Conservation (phyloP, 2,113 vertebrate genomes). For the Thermophis baileyi region DNA sequence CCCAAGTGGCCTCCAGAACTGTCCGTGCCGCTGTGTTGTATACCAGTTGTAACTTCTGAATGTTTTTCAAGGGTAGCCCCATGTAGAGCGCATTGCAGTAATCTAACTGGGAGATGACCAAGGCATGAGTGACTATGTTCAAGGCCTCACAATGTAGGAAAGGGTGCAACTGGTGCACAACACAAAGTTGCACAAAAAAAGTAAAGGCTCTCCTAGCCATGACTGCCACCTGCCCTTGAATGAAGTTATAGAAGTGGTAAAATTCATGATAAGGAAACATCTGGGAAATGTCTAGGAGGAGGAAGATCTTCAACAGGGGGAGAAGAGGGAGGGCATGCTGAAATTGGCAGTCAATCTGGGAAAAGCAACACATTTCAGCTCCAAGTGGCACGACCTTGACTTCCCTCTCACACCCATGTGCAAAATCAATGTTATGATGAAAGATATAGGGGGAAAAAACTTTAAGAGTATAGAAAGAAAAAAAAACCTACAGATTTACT, state of each 20-base stretch:
- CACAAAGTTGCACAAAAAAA: neutral
- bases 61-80: neutral
- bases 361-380: constrained; percentile 12
- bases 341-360: constrained; percentile 28
- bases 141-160: neutral
- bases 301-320: constrained; percentile 48
- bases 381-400: constrained; percentile 5
- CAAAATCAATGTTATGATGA: neutral
- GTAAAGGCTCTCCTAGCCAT: no score
- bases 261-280: constrained; percentile 44
- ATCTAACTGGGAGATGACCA: neutral
- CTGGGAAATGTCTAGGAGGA: constrained; percentile 49
- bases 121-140: neutral
- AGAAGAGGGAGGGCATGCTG: constrained; percentile 38
- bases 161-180: neutral
- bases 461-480: neutral
- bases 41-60: neutral
- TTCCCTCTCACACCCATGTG: neutral
- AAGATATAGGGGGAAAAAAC: neutral
- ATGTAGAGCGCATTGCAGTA: neutral
- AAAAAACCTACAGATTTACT: neutral
- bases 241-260: constrained; percentile 32
- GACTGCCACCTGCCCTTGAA: neutral
- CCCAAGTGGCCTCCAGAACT: neutral
- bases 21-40: neutral